Evolutionary conservation across 1,140 invertebrate genomes (phyloP).

Genomic region (Dinothrombium tinctorium): DNA sequence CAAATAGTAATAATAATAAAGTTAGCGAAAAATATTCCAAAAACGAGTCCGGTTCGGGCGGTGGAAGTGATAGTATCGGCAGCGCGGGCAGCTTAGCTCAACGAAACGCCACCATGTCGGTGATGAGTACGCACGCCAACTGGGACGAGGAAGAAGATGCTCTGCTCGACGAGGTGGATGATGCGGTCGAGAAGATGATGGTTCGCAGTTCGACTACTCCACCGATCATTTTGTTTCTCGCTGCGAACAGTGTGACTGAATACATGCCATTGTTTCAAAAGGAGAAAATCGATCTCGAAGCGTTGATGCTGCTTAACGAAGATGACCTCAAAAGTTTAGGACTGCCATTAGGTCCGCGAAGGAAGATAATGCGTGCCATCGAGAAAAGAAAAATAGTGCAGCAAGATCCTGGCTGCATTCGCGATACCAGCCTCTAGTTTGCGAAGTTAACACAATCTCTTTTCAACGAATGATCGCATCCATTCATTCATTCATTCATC

Average conservation of each 20-base stretch:
- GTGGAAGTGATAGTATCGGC: conserved; percentile 36
- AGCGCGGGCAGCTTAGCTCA: conserved; percentile 44
- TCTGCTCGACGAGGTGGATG: conserved; percentile 17
- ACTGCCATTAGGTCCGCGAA: conserved; percentile 51
- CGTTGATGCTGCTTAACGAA: conserved; percentile 65
- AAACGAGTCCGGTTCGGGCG: conserved; percentile 9
- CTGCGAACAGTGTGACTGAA: conserved; percentile 45
- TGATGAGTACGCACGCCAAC: conserved; percentile 6
- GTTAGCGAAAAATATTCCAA: neutral
- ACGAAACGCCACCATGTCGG: conserved; percentile 19
- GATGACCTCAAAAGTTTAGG: conserved; percentile 56
- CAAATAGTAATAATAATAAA: neutral
- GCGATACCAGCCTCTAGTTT: no score
- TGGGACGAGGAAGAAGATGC: conserved; percentile 15
- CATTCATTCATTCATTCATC: no score
- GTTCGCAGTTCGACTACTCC: conserved; percentile 18
- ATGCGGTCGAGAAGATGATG: conserved; percentile 23
- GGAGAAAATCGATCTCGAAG: conserved; percentile 76
- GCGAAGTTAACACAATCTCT: no score
- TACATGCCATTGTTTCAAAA: conserved; percentile 47
- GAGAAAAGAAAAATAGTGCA: conserved; percentile 46
- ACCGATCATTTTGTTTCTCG: conserved; percentile 34
- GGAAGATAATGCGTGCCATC: conserved; percentile 60
- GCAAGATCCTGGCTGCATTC: conserved; percentile 33
- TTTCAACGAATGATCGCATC: no score